Conservation (phyloP, 2,797 vertebrate genomes). For the Cynodonichthys magdalenae region DNA sequence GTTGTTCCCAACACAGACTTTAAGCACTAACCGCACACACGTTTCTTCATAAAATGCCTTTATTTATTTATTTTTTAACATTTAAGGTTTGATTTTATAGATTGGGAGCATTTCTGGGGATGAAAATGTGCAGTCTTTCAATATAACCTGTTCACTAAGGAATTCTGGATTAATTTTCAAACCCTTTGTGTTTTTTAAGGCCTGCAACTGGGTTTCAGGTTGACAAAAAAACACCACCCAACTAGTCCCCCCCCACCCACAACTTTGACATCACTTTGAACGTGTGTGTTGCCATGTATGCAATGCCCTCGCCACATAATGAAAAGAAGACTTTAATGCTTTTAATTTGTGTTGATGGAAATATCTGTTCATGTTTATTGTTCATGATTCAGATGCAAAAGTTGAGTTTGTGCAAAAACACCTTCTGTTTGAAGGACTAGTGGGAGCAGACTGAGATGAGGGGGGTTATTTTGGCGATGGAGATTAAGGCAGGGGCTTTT, state of each 20-base stretch:
- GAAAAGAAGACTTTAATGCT: conserved; percentile 1
- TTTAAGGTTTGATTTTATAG: neutral
- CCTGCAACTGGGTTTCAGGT: neutral
- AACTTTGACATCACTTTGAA: conserved; percentile 51
- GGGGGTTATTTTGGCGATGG: conserved; percentile 95
- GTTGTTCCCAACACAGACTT: too few relatives aligned
- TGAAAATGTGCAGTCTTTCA: conserved; percentile 16
- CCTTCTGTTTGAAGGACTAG: conserved; percentile 90
- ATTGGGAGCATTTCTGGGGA: conserved; percentile 3
- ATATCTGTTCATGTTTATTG: conserved; percentile 21
- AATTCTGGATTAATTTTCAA: conserved; percentile 51
- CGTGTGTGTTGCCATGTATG: conserved; percentile 6
- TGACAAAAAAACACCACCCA: neutral
- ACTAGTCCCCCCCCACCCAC: conserved; percentile 25
- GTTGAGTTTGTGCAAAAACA: conserved; percentile 87
- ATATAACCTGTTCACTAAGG: conserved; percentile 37
- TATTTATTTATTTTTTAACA: neutral
- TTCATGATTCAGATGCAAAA: conserved; percentile 67
- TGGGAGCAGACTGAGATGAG: conserved; percentile 94
- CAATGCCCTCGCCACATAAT: conserved; percentile 28
- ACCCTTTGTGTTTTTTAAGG: neutral
- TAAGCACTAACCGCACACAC: too few relatives aligned
- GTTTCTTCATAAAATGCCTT: conserved; percentile 14
- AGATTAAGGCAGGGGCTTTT: conserved; percentile 99
- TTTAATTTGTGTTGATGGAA: conserved; percentile 38